These are phyloP conservation scores for Paedocypris micromegethes DNA, from an alignment of 2,797 vertebrate genomes.

Conservation along the genomic window DNA sequence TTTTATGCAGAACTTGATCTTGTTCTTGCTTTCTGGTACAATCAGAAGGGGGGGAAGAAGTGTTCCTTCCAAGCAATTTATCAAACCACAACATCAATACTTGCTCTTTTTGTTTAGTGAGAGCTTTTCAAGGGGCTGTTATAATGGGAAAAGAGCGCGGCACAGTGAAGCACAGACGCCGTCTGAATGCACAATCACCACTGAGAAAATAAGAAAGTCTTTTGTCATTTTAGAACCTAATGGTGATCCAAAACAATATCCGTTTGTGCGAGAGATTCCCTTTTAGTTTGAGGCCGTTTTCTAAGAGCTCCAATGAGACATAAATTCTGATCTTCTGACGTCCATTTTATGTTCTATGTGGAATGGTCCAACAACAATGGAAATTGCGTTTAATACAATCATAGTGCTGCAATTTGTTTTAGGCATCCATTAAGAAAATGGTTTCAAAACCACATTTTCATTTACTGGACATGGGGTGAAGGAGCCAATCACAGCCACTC, in stretches of 20 bases:
- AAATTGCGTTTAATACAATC: too few relatives aligned
- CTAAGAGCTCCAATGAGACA: neutral
- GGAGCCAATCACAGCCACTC: too few relatives aligned
- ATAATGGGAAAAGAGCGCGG: constrained; percentile 22
- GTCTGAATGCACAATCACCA: constrained; percentile 24
- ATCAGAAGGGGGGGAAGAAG: neutral
- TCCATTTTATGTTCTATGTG: too few relatives aligned
- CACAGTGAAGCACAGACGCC: constrained; percentile 9
- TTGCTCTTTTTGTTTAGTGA: constrained; percentile 19
- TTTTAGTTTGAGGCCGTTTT: neutral
- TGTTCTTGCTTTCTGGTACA: constrained; percentile 13
- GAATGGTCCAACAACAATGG: too few relatives aligned
- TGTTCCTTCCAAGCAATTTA: constrained; percentile 20
- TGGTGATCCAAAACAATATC: neutral
- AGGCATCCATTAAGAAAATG: too few relatives aligned
- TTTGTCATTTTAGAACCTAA: neutral
- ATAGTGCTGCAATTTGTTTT: too few relatives aligned
- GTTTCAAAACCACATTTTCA: too few relatives aligned
- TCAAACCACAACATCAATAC: constrained; percentile 34
- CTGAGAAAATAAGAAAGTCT: neutral
- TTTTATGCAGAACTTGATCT: constrained; percentile 6
- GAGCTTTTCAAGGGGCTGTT: constrained; percentile 13
- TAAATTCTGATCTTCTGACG: too few relatives aligned
- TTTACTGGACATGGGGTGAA: too few relatives aligned
- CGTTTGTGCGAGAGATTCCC: neutral